phyloP scores from a whole-genome alignment of 2,888 invertebrate species.

The Macaria liturata region DNA sequence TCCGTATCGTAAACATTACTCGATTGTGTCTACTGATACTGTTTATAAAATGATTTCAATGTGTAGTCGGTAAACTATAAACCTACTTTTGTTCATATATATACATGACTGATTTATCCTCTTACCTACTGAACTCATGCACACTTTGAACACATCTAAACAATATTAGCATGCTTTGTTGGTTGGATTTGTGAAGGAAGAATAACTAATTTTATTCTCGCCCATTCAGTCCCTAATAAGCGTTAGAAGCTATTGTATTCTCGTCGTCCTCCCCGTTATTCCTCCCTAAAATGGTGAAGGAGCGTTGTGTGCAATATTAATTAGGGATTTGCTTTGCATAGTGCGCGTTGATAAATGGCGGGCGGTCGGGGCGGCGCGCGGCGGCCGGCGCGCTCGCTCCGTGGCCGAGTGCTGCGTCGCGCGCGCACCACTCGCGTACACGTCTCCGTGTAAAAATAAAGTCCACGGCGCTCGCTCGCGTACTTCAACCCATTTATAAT shows the following conservation, averaged over 20 bases:
- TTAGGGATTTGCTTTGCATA: slow-evolving; percentile 74
- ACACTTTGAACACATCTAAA: slow-evolving; percentile 12
- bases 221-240: slow-evolving; percentile 54
- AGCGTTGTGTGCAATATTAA: slow-evolving; percentile 74
- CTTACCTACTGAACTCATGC: slow-evolving; percentile 1
- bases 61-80: no score
- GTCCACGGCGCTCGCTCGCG: slow-evolving; percentile 76
- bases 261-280: slow-evolving; percentile 68
- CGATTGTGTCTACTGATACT: slow-evolving; percentile 20
- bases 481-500: slow-evolving; percentile 81
- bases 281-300: slow-evolving; percentile 65
- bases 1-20: slow-evolving; percentile 32
- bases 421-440: slow-evolving; percentile 73
- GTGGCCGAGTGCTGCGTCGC: slow-evolving; percentile 59
- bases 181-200: slow-evolving; percentile 35
- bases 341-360: slow-evolving; percentile 66
- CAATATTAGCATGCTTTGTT: slow-evolving; percentile 29
- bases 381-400: slow-evolving; percentile 62
- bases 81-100: no score
- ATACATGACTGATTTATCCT: no score
- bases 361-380: slow-evolving; percentile 52
- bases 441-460: slow-evolving; percentile 82
- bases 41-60: no score
- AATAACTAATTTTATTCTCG: slow-evolving; percentile 49
- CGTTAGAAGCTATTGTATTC: slow-evolving; percentile 62